These are phyloP conservation scores for Pipra filicauda DNA, from an alignment of 2,113 vertebrate genomes.

Conservation along the genomic window DNA sequence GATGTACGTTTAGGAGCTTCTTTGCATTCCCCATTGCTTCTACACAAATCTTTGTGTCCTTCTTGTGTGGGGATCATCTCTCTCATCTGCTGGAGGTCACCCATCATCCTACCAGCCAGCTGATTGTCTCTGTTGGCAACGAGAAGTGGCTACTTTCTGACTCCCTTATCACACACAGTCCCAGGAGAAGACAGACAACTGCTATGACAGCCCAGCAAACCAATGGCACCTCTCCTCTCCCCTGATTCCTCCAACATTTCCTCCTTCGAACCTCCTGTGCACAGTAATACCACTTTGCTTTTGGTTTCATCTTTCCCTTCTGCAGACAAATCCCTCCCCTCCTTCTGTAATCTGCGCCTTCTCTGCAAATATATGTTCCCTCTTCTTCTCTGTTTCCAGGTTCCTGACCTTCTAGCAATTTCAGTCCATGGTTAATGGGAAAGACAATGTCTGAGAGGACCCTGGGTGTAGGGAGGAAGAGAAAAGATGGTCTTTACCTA, in stretches of 20 bases:
- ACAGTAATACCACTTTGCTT: neutral
- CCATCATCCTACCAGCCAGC: neutral
- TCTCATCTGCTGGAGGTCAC: neutral
- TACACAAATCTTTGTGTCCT: neutral
- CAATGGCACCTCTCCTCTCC: neutral
- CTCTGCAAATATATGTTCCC: neutral
- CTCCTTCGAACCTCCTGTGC: neutral
- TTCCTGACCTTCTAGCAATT: neutral
- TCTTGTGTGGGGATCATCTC: neutral
- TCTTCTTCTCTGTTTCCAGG: neutral
- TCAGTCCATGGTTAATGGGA: neutral
- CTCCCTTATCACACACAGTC: neutral
- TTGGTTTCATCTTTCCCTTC: neutral
- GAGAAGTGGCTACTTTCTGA: neutral
- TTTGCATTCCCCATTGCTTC: neutral
- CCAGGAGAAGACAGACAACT: neutral
- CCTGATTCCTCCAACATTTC: accelerated
- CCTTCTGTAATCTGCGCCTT: neutral
- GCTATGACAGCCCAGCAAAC: neutral
- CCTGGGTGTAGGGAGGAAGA: neutral
- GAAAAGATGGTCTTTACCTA: neutral
- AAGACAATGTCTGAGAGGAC: neutral
- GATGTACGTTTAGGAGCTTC: neutral
- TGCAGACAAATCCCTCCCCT: neutral
- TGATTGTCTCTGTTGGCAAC: neutral